Conservation (phyloP, 2,888 invertebrate genomes). For the Pyrrhia umbra region DNA sequence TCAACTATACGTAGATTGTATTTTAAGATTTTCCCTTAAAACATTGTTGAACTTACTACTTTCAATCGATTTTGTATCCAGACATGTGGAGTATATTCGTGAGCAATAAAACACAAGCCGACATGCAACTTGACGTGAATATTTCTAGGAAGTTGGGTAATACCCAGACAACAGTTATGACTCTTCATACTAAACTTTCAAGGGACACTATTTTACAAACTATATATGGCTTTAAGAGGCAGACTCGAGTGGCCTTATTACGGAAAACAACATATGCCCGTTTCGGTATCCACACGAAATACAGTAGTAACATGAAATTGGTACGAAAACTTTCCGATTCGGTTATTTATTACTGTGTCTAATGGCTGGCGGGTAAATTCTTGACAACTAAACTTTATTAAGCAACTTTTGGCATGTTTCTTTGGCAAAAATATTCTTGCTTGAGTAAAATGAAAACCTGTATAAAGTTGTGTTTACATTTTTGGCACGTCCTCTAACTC, state of each 20-base stretch:
- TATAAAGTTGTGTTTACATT: not conserved
- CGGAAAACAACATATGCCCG: not conserved
- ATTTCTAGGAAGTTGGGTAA: conserved; percentile 48
- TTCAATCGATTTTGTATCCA: conserved; percentile 17
- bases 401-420: not conserved
- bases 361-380: conserved; percentile 5
- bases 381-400: not conserved
- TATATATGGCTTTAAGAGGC: not conserved
- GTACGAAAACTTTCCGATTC: conserved; percentile 15
- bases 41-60: not conserved
- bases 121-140: conserved; percentile 13
- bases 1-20: not conserved
- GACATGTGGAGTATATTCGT: conserved; percentile 15
- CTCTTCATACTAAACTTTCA: not conserved
- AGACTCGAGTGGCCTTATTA: not conserved
- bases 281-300: not conserved
- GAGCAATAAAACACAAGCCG: conserved; percentile 12
- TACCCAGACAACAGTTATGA: not conserved
- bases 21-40: not conserved
- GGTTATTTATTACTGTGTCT: conserved; percentile 16
- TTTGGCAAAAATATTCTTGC: not conserved
- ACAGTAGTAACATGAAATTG: not conserved
- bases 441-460: not conserved
- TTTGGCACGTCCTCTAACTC: not conserved
- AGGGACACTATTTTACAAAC: not conserved